phyloP scores from a whole-genome alignment of 2,888 invertebrate species.

The Mechanitis messenoides region DNA sequence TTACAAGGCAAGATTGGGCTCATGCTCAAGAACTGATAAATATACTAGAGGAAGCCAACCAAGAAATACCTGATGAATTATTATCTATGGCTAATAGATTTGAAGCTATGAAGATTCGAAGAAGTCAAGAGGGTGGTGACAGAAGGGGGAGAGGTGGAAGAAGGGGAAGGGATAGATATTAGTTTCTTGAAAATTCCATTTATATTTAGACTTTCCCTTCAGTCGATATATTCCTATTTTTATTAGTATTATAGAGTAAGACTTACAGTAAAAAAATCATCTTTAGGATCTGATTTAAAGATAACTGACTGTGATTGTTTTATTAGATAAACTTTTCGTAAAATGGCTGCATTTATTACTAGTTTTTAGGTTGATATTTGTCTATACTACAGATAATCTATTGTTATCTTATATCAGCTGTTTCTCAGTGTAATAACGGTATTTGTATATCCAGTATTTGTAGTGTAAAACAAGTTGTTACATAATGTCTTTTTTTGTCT shows the following conservation, averaged over 20 bases:
- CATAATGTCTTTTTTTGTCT: no score
- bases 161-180: constrained; percentile 48
- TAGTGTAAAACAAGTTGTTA: neutral
- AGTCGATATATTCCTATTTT: neutral
- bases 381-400: neutral
- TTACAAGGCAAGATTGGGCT: constrained; percentile 89
- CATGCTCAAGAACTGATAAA: constrained; percentile 88
- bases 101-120: constrained; percentile 80
- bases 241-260: neutral
- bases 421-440: neutral
- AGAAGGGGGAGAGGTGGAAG: constrained; percentile 53
- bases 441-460: neutral
- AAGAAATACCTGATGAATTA: constrained; percentile 87
- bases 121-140: constrained; percentile 71
- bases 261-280: neutral
- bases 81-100: constrained; percentile 85
- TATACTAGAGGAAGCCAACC: constrained; percentile 91
- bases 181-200: constrained; percentile 20
- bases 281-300: neutral
- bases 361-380: neutral
- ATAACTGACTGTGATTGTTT: neutral
- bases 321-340: neutral
- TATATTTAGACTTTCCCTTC: constrained; percentile 9
- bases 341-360: neutral
- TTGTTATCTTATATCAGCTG: neutral